Base-by-base conservation (phyloP, 1,140 invertebrate genomes). In the Adoxophyes honmai region DNA sequence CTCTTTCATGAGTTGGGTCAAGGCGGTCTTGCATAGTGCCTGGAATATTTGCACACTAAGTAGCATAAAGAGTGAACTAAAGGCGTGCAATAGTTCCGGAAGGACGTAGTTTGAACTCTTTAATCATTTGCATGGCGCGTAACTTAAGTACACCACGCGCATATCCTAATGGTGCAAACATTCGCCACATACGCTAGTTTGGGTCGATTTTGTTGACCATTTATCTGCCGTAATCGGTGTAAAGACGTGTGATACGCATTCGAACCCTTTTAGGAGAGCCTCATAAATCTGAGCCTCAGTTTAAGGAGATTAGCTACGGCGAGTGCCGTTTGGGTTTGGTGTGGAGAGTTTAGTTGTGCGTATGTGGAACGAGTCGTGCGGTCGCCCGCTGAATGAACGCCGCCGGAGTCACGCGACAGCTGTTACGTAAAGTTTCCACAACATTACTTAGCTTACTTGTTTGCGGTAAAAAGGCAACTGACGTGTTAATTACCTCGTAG, bases 371-470 rank as follows among this genome's bases (percentile, higher is more conserved):
- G 55, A 13, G 37, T 57, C 44, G 15, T 37, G 52, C 59, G 28
- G 44, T 67, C 56, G 64, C 66, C 62, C 67, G 55, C 68, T 86
- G 81, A 80, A 81, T 84, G 83, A 82, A 78, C 72, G 62, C 64
- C 39, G 36, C 57, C 56, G 69, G 53, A 76, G 75, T 78, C 81
- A 86, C 81, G 83, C 83, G 78, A 86, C 66, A 57, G 55, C 54
- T 39, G 64, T 86, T 86, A 84, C 76, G 73, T 82, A 86, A 83
- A 78, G 68, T 82, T 81, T 72, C 73, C 61, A 81, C 71, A 69
- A 69, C 69, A 64, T 71, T 62, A 64, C 65, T 64, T 61, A 59
- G 70, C 66, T 76, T 73, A 70, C 78, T 74, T 62, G 79, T 78
- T 75, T 79, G 73, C 76, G 66, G 74, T 68, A 82, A 78, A 79